Percentiles rank a stretch among this genome's conserved stretches.
phyloP scores from a whole-genome alignment of 1,140 invertebrate genomes.

The Ostrea edulis region DNA sequence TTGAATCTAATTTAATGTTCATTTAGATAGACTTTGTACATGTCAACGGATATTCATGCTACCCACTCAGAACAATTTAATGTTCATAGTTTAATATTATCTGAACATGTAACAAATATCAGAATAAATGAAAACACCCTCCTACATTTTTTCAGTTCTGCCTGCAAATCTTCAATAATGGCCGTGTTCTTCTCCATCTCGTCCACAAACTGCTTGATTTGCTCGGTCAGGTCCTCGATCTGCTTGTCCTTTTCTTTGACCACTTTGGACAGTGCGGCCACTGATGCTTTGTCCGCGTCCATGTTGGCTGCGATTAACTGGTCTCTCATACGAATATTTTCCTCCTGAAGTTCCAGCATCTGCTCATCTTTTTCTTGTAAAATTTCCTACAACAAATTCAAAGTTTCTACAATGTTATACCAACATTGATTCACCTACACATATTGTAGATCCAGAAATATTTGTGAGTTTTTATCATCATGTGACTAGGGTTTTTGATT shows the following conservation, averaged over 20 bases:
- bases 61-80: too few species aligned
- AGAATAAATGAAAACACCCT: too few species aligned
- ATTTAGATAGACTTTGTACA: too few species aligned
- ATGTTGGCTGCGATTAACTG: conserved; percentile 77
- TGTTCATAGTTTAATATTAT: too few species aligned
- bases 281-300: conserved; percentile 79
- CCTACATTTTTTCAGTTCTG: conserved; percentile 75
- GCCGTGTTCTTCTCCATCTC: conserved; percentile 84
- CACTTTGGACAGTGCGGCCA: conserved; percentile 80
- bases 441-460: too few species aligned
- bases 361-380: conserved; percentile 85
- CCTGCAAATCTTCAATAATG: conserved; percentile 82
- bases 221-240: conserved; percentile 85
- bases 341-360: conserved; percentile 81
- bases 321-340: conserved; percentile 79
- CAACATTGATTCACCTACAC: too few species aligned
- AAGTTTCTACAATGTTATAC: too few species aligned
- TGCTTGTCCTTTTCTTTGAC: conserved; percentile 84
- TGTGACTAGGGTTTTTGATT: too few species aligned
- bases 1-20: too few species aligned
- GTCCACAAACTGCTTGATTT: conserved; percentile 85
- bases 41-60: too few species aligned
- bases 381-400: conserved; percentile 64
- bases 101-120: too few species aligned
- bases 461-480: too few species aligned